Evolutionary conservation across 2,113 vertebrate genomes (phyloP).

Genomic region (Myrmophylax atrothorax): DNA sequence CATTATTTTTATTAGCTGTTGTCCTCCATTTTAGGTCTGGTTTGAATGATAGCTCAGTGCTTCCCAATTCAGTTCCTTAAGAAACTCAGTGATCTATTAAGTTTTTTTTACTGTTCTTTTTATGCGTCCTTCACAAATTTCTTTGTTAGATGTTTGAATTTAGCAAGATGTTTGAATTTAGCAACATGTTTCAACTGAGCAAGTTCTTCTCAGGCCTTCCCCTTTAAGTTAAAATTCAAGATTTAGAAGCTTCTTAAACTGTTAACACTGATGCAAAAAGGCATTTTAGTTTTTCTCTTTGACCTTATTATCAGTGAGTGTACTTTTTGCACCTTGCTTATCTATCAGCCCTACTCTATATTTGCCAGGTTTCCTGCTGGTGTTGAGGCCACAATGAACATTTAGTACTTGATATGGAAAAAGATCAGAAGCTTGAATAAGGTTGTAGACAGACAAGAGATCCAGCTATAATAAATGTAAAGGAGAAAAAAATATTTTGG

Average conservation of each 20-base stretch:
- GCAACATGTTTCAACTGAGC: not conserved
- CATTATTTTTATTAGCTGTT: not conserved
- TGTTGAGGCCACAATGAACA: not conserved
- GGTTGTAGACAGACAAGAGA: not conserved
- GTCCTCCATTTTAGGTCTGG: not conserved
- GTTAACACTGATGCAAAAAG: not conserved
- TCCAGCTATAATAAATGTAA: not conserved
- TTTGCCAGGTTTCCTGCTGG: not conserved
- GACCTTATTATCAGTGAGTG: not conserved
- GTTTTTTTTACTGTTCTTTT: not conserved
- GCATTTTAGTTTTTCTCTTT: not conserved
- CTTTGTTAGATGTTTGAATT: not conserved
- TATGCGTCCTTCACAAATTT: not conserved
- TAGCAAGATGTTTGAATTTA: not conserved
- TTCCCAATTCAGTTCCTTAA: not conserved
- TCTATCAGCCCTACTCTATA: not conserved
- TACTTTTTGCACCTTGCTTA: not conserved
- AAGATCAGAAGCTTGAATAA: not conserved
- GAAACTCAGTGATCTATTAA: not conserved
- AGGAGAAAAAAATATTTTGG: not conserved
- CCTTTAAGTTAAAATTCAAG: not conserved
- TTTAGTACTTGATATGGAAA: not conserved
- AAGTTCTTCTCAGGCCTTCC: not conserved
- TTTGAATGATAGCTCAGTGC: not conserved
- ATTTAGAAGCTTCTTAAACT: not conserved